phyloP scores from a whole-genome alignment of 1,140 invertebrate species.

The Gryllus bimaculatus region DNA sequence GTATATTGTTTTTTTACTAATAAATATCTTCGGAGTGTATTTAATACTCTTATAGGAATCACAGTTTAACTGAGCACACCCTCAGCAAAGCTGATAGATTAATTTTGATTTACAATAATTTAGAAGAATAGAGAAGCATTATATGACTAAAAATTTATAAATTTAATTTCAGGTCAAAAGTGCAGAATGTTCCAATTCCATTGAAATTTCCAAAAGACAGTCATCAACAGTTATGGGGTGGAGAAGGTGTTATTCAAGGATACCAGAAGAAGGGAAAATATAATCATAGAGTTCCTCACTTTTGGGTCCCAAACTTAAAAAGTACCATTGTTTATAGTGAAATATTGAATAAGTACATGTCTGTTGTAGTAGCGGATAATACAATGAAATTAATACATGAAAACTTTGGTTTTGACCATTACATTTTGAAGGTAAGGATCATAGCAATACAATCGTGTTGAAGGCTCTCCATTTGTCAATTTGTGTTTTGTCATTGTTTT shows the following conservation, averaged over 20 bases:
- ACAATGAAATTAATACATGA: background rate
- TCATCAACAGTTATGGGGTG: conserved; percentile 87
- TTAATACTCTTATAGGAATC: too few species aligned
- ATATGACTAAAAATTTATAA: background rate
- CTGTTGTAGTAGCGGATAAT: conserved; percentile 63
- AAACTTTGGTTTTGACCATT: background rate
- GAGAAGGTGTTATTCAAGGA: conserved; percentile 88
- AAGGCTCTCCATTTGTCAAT: background rate
- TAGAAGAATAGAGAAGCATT: background rate
- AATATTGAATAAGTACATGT: conserved; percentile 79
- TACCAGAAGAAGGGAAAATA: conserved; percentile 58
- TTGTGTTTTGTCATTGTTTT: conserved; percentile 27
- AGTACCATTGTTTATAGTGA: conserved; percentile 85
- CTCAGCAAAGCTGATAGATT: background rate
- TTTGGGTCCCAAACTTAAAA: conserved; percentile 76
- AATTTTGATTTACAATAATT: background rate
- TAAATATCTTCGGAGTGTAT: too few species aligned
- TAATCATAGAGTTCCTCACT: conserved; percentile 57
- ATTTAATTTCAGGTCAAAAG: conserved; percentile 39
- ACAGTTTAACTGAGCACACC: background rate
- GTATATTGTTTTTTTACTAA: too few species aligned
- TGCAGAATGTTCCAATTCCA: conserved; percentile 72
- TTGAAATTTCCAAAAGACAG: conserved; percentile 68
- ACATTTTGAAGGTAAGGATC: background rate
- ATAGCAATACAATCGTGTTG: background rate